Conservation (phyloP, 2,113 vertebrate genomes). For the Bucco capensis region DNA sequence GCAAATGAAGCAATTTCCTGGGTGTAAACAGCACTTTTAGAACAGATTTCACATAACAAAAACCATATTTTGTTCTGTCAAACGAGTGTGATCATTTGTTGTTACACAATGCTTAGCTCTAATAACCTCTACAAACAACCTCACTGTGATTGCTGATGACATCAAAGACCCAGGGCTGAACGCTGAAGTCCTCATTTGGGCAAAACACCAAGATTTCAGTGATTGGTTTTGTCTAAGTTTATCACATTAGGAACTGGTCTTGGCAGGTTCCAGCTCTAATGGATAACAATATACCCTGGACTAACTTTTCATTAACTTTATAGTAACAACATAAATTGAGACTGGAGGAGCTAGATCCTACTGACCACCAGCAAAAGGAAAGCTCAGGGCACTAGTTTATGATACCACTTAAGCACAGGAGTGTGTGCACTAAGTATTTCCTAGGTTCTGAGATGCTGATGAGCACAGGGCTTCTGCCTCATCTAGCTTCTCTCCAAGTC, state of each 20-base stretch:
- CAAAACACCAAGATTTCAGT: neutral
- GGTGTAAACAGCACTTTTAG: constrained; percentile 57
- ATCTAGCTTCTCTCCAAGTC: neutral
- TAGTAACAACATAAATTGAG: neutral
- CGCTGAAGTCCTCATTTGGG: neutral
- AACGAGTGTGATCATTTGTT: neutral
- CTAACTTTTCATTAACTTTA: neutral
- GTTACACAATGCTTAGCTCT: neutral
- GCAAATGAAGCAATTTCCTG: constrained; percentile 67
- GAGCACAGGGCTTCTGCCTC: neutral
- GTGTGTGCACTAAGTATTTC: neutral
- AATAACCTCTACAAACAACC: constrained; percentile 1
- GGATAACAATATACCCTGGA: neutral
- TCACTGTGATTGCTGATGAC: neutral
- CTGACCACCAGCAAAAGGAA: neutral
- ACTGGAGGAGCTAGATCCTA: neutral
- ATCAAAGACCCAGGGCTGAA: neutral
- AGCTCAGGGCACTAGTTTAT: accelerated
- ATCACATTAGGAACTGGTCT: neutral
- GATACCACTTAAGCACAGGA: accelerated
- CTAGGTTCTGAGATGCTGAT: neutral
- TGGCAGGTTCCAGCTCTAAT: neutral
- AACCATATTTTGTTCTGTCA: constrained; percentile 32
- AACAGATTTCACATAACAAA: constrained; percentile 11
- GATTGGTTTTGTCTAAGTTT: neutral